phyloP scores from a whole-genome alignment of 2,797 vertebrate genomes.

The Pseudochaenichthys georgianus region DNA sequence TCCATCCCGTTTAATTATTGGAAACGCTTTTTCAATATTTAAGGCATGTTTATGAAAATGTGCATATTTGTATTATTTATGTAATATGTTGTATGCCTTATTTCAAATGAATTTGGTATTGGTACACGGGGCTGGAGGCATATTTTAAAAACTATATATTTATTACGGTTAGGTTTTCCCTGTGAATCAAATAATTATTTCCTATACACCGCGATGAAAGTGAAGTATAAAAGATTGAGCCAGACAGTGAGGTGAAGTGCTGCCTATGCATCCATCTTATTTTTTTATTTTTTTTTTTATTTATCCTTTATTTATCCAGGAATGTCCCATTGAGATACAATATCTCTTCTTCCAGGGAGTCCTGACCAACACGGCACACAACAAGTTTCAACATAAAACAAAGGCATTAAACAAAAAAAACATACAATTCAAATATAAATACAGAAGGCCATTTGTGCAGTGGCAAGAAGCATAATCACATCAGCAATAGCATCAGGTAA shows the following conservation, averaged over 20 bases:
- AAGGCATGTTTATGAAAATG: not conserved
- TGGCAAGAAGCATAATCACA: too few species aligned
- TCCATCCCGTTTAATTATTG: not conserved
- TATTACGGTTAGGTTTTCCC: not conserved
- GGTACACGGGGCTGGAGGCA: not conserved
- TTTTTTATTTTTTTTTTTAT: too few species aligned
- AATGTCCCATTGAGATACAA: too few species aligned
- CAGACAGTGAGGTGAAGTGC: conserved; percentile 14
- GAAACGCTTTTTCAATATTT: not conserved
- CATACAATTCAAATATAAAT: too few species aligned
- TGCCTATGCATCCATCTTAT: conserved; percentile 30
- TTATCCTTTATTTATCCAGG: too few species aligned
- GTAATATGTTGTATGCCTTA: not conserved
- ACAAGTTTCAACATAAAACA: too few species aligned
- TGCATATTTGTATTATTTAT: not conserved
- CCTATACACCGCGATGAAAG: not conserved
- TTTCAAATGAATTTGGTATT: not conserved
- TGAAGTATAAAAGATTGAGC: not conserved
- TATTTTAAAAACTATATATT: not conserved
- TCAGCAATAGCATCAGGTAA: too few species aligned
- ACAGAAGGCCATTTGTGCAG: too few species aligned
- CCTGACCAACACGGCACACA: too few species aligned
- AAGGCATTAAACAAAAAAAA: too few species aligned
- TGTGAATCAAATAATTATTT: not conserved
- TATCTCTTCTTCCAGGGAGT: too few species aligned